These are phyloP conservation scores for Muscicapa adusta DNA, from an alignment of 2,113 vertebrate species.

Conservation along the genomic window DNA sequence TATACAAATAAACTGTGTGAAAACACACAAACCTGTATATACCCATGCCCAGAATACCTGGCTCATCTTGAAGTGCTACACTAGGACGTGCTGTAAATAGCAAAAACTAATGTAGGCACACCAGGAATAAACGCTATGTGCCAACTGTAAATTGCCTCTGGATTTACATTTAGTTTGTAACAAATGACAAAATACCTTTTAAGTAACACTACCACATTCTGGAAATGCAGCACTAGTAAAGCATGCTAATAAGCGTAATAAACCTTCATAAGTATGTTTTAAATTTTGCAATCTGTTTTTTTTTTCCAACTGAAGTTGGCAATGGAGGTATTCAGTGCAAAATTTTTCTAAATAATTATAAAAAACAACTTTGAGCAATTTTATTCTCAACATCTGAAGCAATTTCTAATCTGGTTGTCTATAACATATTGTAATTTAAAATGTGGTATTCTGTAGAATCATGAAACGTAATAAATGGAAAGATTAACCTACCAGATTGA, in stretches of 20 bases:
- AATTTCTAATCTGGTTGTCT: constrained; percentile 50
- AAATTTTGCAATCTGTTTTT: constrained; percentile 34
- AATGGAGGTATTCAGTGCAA: constrained; percentile 33
- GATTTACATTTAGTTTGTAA: neutral
- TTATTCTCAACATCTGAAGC: constrained; percentile 38
- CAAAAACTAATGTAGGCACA: neutral
- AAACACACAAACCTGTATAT: neutral
- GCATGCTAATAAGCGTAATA: neutral
- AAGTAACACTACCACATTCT: neutral
- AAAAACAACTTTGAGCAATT: constrained; percentile 36
- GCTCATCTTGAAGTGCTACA: neutral
- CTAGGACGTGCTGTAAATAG: neutral
- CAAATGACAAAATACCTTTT: neutral
- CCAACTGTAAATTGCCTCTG: neutral
- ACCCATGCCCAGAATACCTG: neutral
- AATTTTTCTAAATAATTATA: constrained; percentile 51
- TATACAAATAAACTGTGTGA: neutral
- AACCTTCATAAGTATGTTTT: neutral
- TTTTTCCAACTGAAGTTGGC: constrained; percentile 40
- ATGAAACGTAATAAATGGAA: constrained; percentile 30
- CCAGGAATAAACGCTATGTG: neutral
- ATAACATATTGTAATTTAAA: constrained; percentile 32
- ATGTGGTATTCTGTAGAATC: neutral
- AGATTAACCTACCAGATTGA: neutral
- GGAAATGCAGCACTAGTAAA: neutral